Evolutionary conservation across 2,113 vertebrate genomes (phyloP), one percentile per base, ranked within the genome.

Genomic region (Phylloscopus trochiloides): DNA sequence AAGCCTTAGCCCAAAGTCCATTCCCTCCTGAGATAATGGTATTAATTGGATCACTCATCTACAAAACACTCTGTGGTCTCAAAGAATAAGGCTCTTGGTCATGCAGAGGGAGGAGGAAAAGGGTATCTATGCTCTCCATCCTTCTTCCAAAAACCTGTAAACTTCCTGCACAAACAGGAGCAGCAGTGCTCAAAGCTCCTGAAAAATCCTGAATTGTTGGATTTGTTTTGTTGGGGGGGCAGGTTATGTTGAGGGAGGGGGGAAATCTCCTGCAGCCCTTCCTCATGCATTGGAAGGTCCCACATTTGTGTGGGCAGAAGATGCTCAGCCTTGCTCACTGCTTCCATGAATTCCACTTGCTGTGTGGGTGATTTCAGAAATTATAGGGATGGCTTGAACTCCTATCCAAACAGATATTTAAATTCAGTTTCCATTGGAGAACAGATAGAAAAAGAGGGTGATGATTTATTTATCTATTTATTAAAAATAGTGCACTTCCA

Each of bases 121-220:
- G 7, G 43, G 3, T 5, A 62, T 40, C 10, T 32, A 1, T 0
- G 9, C 1, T 3, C 31, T 52, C 31, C n/a, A 6, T 25, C 85
- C 61, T 61, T 68, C 28, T 70, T 32, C 17, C 42, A 79, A 76
- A 75, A 86, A 26, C 14, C 22, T 6, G 7, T 24, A 25, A 80
- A 38, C 22, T 91, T 50, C 15, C 10, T 62, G 51, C 25, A 70
- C 42, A 38, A 58, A 54, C 7, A 82, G n/a, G 11, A 82, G 45
- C 32, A 67, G 48, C 47, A 86, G 36, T 3, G 34, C 75, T 83
- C n/a, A 38, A 50, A 76, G 11, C 32, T 71, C 42, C 54, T 36
- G 48, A 72, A 68, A 89, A 85, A 75, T 42, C 26, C 17, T 17
- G 59, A 74, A 24, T 16, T 36, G 29, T 10, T 71, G 18, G 25